Base-by-base conservation (phyloP, 2,888 invertebrate species). In the Allygus modestus region DNA sequence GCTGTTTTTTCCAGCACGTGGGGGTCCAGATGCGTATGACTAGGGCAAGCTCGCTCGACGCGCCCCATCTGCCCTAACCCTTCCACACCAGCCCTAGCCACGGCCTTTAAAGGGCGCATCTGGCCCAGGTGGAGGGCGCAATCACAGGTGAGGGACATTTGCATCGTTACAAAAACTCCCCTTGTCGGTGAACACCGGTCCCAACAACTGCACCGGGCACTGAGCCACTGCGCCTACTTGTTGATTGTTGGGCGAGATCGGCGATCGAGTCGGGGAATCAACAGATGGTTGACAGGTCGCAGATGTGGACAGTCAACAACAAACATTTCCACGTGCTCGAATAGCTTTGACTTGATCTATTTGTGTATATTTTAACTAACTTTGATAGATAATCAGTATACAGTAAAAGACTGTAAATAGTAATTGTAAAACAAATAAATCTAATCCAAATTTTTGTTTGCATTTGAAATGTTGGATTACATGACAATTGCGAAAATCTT, bases 91-190 rank as follows among this genome's bases (percentile, higher is more conserved):
- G n/a, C n/a, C n/a, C n/a, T n/a, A n/a, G n/a, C n/a, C n/a, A n/a
- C 31, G 65, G 28, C 28, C 28, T 31, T 65, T 65, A 28, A 65
- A 65, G 65, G 58, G 65, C 65, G 65, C 65, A 65, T 65, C 65
- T 65, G 65, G 65, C 65, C 65, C 65, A 65, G 65, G 65, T 65
- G 65, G 1, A 23, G 51, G 51, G 51, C 51, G 31, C 65, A 65
- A 65, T 65, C 65, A 65, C 65, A 65, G 65, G 65, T 65, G 65
- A 65, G 58, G 15, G n/a, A 28, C 28, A 65, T 65, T 65, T 65
- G 31, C 65, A 65, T 65, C 58, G 58, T 23, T 23, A 58, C 23
- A 58, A n/a, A 28, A 65, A 0, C 28, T n/a, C 20, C 65, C 65
- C 28, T 11, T 5, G 23, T 46, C 4, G 20, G 23, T 23, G 20